Evolutionary conservation across 2,797 vertebrate genomes (phyloP).

Genomic region (Macropodus opercularis): DNA sequence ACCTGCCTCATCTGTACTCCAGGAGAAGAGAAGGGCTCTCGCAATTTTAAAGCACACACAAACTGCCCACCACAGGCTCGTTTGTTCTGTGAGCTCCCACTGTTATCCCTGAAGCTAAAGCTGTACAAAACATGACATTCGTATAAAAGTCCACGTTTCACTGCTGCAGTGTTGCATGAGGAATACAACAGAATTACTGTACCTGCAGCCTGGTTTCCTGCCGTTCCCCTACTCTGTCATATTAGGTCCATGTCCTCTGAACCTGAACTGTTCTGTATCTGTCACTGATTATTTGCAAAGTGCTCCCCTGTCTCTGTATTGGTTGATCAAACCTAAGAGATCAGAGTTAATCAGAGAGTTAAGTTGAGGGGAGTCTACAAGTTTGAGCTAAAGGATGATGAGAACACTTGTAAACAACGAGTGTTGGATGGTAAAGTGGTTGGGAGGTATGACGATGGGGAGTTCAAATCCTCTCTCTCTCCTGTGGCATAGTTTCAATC

Average conservation of each 20-base stretch:
- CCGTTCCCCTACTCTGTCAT: slow-evolving; percentile 6
- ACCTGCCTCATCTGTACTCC: slow-evolving; percentile 25
- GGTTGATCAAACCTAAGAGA: not conserved
- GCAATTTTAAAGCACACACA: slow-evolving; percentile 3
- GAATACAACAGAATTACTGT: not conserved
- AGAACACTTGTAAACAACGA: slow-evolving; percentile 29
- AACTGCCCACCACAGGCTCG: not conserved
- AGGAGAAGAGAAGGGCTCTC: slow-evolving; percentile 7
- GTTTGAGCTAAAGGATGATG: slow-evolving; percentile 13
- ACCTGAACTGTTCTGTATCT: too few relatives aligned
- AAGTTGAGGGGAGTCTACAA: not conserved
- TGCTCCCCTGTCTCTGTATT: not conserved
- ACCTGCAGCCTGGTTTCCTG: slow-evolving; percentile 16
- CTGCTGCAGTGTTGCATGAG: not conserved
- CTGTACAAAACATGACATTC: not conserved
- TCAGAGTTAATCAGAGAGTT: slow-evolving; percentile 2
- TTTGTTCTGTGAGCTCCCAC: slow-evolving; percentile 8
- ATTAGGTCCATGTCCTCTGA: not conserved
- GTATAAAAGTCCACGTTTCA: not conserved
- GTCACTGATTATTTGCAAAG: not conserved
- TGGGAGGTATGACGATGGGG: slow-evolving; percentile 15
- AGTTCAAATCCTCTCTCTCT: slow-evolving; percentile 41
- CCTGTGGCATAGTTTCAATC: slow-evolving; percentile 20
- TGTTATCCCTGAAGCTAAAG: slow-evolving; percentile 1
- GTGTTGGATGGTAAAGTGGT: slow-evolving; percentile 32